Evolutionary conservation across 2,113 vertebrate genomes (phyloP), one percentile per base, ranked within the genome.

Genomic region (Phycodurus eques): DNA sequence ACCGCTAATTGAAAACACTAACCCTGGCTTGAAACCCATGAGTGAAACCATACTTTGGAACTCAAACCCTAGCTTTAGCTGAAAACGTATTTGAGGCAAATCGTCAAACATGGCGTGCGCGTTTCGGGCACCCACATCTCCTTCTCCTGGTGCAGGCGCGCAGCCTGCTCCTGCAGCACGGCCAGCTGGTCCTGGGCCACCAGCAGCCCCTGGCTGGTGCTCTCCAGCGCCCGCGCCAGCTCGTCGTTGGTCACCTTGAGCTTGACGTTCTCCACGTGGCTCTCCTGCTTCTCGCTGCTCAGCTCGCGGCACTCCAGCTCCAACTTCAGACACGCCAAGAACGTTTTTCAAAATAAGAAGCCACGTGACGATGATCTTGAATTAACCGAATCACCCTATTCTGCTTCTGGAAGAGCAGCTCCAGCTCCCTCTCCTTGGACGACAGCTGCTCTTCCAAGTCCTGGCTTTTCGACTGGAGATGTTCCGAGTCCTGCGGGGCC

Each of bases 191-290:
- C 92, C 82, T 96, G 96, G 17, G 96, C 91, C 0, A 92, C 76
- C 2, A 76, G 61, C 17, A 98, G 92, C 60, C 97, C 94, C 5
- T 85, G 90, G 43, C 92, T 89, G 1, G 93, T 94, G 83, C 75
- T 88, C 60, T 94, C 93, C 83, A 99, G 87, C 2, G 95, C 94
- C 12, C 54, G 83, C 66, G 90, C 91, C 79, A 99, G 91, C 79
- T 97, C 96, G 71, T 94, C 91, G 67, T 98, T 98, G 51, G 92
- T 95, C 77, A 90, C 78, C 71, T 94, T 97, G 74, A 99, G 92
- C 80, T 95, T 96, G 51, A 92, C 85, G 19, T 98, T 99, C 90
- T 98, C 94, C 31, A 91, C 89, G 68, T 88, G 93, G 76, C 93
- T 95, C 83, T 96, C 93, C 39, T 94, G 92, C 83, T 94, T 94